phyloP scores from a whole-genome alignment of 1,140 invertebrate genomes.

The Bombus confusus region DNA sequence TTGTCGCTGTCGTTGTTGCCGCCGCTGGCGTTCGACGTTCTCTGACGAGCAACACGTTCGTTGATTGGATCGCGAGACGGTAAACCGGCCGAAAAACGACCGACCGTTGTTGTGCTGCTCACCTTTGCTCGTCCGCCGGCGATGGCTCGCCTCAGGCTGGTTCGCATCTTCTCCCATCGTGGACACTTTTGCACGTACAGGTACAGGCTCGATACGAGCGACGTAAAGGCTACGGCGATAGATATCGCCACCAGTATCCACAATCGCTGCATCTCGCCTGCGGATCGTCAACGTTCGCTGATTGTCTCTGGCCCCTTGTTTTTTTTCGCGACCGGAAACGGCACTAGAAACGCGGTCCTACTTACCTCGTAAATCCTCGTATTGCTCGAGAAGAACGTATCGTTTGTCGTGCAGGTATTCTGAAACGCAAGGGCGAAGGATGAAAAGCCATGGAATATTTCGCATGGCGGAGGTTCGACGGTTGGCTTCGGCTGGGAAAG shows the following conservation, averaged over 20 bases:
- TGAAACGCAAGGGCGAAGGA: conserved; percentile 60
- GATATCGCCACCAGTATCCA: conserved; percentile 63
- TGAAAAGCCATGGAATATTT: neutral
- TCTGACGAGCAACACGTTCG: neutral
- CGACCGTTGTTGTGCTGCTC: too few species aligned
- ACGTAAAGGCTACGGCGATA: conserved; percentile 64
- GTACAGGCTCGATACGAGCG: conserved; percentile 58
- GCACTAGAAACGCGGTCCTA: too few species aligned
- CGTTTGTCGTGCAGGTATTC: conserved; percentile 76
- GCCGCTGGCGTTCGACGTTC: neutral
- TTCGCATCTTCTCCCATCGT: conserved; percentile 66
- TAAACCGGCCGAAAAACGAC: too few species aligned
- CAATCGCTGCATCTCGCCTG: conserved; percentile 68
- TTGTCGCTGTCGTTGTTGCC: neutral
- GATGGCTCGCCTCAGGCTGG: conserved; percentile 61
- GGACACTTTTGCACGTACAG: conserved; percentile 61
- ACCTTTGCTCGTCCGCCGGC: conserved; percentile 71
- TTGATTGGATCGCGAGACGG: too few species aligned
- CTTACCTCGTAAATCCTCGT: conserved; percentile 64
- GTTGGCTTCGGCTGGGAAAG: neutral
- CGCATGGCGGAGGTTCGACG: too few species aligned
- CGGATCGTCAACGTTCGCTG: too few species aligned
- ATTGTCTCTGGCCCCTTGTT: too few species aligned
- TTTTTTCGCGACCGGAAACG: too few species aligned
- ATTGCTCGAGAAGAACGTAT: conserved; percentile 66